These are phyloP conservation scores for Esox masquinongy DNA, from an alignment of 2,797 vertebrate genomes.

Conservation along the genomic window DNA sequence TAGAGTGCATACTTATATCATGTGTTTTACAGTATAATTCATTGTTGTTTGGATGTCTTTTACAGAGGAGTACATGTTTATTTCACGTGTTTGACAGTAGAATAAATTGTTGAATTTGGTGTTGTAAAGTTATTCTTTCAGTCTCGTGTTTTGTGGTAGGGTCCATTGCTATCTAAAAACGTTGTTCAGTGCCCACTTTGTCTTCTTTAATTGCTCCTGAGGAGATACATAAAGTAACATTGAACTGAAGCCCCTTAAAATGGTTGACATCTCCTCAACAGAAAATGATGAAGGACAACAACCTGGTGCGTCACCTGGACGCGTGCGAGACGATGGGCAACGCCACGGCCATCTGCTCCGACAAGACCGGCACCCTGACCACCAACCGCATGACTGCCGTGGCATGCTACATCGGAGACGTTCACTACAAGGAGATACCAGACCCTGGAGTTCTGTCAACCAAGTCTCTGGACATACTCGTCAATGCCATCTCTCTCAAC, in stretches of 20 bases:
- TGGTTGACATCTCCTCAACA: slow-evolving; percentile 42
- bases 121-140: too few species aligned
- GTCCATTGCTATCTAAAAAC: too few species aligned
- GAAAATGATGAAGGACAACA: slow-evolving; percentile 99
- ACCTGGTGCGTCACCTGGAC: slow-evolving; percentile 95
- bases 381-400: slow-evolving; percentile 98
- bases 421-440: slow-evolving; percentile 91
- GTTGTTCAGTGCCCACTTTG: background rate
- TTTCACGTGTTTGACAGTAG: too few species aligned
- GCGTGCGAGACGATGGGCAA: slow-evolving; percentile 99
- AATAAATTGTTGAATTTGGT: too few species aligned
- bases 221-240: background rate
- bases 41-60: too few species aligned
- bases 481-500: slow-evolving; percentile 92
- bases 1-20: too few species aligned
- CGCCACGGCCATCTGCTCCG: slow-evolving; percentile 97
- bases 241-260: background rate
- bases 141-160: too few species aligned
- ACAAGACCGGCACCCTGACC: slow-evolving; percentile 96
- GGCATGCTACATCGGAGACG: slow-evolving; percentile 84
- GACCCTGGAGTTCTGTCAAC: slow-evolving; percentile 82
- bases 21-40: too few species aligned
- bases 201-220: background rate
- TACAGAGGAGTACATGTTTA: too few species aligned
- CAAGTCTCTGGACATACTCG: slow-evolving; percentile 86